Conservation (phyloP, 1,140 invertebrate species). For the Helicoverpa zea region DNA sequence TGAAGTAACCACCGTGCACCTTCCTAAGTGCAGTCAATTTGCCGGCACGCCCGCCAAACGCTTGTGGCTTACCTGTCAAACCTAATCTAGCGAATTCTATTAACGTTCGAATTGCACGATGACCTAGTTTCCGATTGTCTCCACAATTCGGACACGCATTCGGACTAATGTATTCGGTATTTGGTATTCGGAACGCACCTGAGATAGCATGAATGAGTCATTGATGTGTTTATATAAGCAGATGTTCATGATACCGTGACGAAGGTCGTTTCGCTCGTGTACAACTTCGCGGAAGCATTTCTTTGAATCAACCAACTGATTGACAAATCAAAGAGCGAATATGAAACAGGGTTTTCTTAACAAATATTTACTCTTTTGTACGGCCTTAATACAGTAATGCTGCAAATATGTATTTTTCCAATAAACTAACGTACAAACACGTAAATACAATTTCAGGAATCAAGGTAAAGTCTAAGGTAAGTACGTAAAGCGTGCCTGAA, state of each 20-base stretch:
- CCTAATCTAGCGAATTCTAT: conserved; percentile 41
- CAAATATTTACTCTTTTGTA: neutral
- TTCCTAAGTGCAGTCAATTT: conserved; percentile 14
- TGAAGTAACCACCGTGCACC: neutral
- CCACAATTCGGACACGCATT: conserved; percentile 45
- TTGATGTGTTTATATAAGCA: conserved; percentile 48
- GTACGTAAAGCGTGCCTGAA: neutral
- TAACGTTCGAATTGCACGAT: conserved; percentile 28
- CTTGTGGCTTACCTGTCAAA: conserved; percentile 35
- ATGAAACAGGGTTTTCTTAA: neutral
- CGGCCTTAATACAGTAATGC: neutral
- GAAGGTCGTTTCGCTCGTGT: neutral
- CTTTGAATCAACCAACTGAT: conserved; percentile 12
- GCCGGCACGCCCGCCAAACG: neutral
- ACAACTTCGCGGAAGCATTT: conserved; percentile 11
- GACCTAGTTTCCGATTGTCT: conserved; percentile 46
- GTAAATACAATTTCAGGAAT: conserved; percentile 1
- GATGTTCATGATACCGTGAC: conserved; percentile 27
- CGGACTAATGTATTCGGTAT: conserved; percentile 39
- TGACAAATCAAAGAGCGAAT: neutral
- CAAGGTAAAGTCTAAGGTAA: neutral
- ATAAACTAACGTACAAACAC: neutral
- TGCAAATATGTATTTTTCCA: neutral
- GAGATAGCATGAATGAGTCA: conserved; percentile 54
- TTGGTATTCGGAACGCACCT: conserved; percentile 51